Conservation (phyloP, 2,113 vertebrate genomes). For the Melanerpes aurifrons region DNA sequence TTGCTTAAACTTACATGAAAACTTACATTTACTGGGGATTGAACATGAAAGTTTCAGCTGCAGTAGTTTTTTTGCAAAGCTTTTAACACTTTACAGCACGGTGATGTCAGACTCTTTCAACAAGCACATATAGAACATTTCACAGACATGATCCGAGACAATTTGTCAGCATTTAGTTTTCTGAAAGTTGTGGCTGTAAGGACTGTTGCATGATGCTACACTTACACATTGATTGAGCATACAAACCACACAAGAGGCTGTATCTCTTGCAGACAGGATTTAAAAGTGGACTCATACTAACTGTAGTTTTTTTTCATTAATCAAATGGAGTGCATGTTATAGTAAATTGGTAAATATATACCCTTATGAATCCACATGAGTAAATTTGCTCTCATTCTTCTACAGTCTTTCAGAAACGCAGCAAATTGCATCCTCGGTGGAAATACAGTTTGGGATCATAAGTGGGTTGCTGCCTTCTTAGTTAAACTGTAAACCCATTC, state of each 20-base stretch:
- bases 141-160: not conserved
- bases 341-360: not conserved
- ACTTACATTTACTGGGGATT: not conserved
- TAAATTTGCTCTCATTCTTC: not conserved
- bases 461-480: not conserved
- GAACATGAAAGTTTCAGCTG: slow-evolving; percentile 4
- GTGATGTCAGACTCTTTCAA: not conserved
- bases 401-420: not conserved
- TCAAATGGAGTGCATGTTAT: not conserved
- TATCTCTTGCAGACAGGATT: not conserved
- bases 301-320: not conserved
- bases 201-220: not conserved
- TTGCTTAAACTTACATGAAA: not conserved
- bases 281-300: not conserved
- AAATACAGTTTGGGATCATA: not conserved
- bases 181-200: not conserved
- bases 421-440: not conserved
- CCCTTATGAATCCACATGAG: not conserved
- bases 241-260: not conserved
- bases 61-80: not conserved
- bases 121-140: not conserved
- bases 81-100: not conserved
- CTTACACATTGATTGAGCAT: not conserved
- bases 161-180: slow-evolving; percentile 21
- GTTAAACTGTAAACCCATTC: not conserved